Evolutionary conservation across 2,888 invertebrate species (phyloP).

Genomic region (Sinhomidia bicolor): DNA sequence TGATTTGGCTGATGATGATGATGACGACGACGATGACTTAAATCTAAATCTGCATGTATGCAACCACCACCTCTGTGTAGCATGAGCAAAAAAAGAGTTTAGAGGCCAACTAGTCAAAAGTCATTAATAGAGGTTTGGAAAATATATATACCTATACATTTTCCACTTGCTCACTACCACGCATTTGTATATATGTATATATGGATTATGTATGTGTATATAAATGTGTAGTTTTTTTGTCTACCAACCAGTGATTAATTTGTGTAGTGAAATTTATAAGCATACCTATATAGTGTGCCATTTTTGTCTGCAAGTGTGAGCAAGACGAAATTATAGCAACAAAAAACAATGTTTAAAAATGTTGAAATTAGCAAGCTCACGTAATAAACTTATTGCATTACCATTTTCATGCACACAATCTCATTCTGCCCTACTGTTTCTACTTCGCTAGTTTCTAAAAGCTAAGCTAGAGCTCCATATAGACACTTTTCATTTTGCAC

Average conservation of each 20-base stretch:
- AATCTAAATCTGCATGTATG: constrained; percentile 31
- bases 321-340: neutral
- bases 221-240: too few relatives aligned
- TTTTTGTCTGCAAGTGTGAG: neutral
- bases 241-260: constrained; percentile 29
- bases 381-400: neutral
- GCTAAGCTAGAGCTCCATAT: too few relatives aligned
- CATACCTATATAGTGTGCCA: neutral
- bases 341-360: too few relatives aligned
- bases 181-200: too few relatives aligned
- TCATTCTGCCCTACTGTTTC: too few relatives aligned
- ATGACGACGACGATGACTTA: too few relatives aligned
- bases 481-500: too few relatives aligned
- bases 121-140: constrained; percentile 1
- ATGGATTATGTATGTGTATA: too few relatives aligned
- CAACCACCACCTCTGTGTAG: constrained; percentile 26
- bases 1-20: constrained; percentile 14
- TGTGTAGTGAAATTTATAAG: constrained; percentile 3
- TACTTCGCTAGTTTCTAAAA: too few relatives aligned
- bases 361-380: neutral
- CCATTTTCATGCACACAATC: neutral
- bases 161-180: too few relatives aligned
- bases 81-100: neutral
- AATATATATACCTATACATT: neutral
- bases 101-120: constrained; percentile 16